A percentile compares a stretch with the other conserved stretches of the same genome.
Evolutionary conservation across 1,140 invertebrate species (phyloP).

Genomic region (Drosophila pruinosa): DNA sequence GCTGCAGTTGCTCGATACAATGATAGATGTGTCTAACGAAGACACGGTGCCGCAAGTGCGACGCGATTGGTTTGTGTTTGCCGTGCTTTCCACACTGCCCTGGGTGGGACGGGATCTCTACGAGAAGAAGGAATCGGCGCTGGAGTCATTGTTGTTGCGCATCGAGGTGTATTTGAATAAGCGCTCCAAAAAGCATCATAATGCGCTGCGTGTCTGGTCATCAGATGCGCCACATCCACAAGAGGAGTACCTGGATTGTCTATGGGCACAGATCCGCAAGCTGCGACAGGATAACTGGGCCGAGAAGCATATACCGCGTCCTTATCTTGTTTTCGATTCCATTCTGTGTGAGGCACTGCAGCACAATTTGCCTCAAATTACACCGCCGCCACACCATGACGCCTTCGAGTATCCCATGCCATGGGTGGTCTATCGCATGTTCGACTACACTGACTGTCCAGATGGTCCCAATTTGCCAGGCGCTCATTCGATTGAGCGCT

Average conservation of each 20-base stretch:
- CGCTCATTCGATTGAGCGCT: conserved; percentile 98
- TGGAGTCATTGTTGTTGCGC: conserved; percentile 95
- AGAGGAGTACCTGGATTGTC: conserved; percentile 98
- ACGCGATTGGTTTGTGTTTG: conserved; percentile 98
- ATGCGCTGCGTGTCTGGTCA: conserved; percentile 96
- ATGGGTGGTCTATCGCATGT: conserved; percentile 95
- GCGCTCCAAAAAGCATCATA: conserved; percentile 94
- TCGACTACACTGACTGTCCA: conserved; percentile 99
- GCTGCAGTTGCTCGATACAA: conserved; percentile 95
- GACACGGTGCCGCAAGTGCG: conserved; percentile 94
- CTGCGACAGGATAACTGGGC: conserved; percentile 97
- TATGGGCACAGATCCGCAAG: conserved; percentile 97
- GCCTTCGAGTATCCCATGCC: conserved; percentile 94
- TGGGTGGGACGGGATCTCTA: conserved; percentile 98
- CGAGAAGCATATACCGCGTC: conserved; percentile 97
- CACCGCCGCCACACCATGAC: conserved; percentile 95
- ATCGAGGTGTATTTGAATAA: conserved; percentile 98
- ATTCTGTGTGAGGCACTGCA: conserved; percentile 97
- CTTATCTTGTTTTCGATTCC: conserved; percentile 97
- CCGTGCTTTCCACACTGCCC: conserved; percentile 96
- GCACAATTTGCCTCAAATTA: conserved; percentile 95
- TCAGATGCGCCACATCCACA: conserved; percentile 96
- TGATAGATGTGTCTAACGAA: conserved; percentile 97
- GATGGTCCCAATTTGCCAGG: conserved; percentile 96
- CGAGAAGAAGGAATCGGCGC: conserved; percentile 97